These are phyloP conservation scores for Teleopsis dalmanni DNA, from an alignment of 1,140 invertebrate genomes.

Conservation along the genomic window DNA sequence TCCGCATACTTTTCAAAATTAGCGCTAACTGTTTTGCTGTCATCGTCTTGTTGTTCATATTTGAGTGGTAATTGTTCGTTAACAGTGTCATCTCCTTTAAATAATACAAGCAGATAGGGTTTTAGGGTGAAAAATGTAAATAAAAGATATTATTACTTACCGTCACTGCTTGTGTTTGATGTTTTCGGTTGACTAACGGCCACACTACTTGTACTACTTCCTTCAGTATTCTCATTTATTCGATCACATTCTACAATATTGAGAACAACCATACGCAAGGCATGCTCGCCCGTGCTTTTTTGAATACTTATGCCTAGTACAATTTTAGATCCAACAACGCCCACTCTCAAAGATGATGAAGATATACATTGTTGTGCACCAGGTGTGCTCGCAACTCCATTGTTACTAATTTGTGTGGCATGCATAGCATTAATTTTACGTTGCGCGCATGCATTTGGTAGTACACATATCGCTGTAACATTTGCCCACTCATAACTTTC, in stretches of 20 bases:
- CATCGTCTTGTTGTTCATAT: slow-evolving; percentile 29
- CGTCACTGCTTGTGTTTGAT: neutral
- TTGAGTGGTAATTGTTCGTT: slow-evolving; percentile 4
- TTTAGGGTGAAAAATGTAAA: neutral
- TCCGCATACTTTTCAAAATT: slow-evolving; percentile 35
- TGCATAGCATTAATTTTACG: slow-evolving; percentile 35
- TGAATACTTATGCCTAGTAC: slow-evolving; percentile 32
- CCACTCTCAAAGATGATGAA: slow-evolving; percentile 37
- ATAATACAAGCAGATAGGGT: neutral
- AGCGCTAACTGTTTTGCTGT: slow-evolving; percentile 31
- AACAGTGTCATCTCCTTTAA: slow-evolving; percentile 4
- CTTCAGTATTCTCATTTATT: slow-evolving; percentile 21
- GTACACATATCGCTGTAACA: slow-evolving; percentile 36
- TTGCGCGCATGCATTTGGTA: slow-evolving; percentile 33
- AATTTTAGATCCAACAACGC: slow-evolving; percentile 38
- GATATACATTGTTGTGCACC: slow-evolving; percentile 29
- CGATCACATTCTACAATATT: slow-evolving; percentile 34
- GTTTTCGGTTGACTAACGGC: neutral
- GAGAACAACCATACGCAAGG: slow-evolving; percentile 36
- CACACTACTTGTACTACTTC: neutral
- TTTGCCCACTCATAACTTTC: slow-evolving; percentile 31
- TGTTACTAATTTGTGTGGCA: slow-evolving; percentile 15
- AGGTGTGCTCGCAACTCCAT: neutral
- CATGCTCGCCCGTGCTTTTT: slow-evolving; percentile 33
- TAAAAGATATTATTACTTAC: neutral